These are phyloP conservation scores for Intellagama lesueurii DNA, from an alignment of 2,797 vertebrate genomes.

Conservation along the genomic window DNA sequence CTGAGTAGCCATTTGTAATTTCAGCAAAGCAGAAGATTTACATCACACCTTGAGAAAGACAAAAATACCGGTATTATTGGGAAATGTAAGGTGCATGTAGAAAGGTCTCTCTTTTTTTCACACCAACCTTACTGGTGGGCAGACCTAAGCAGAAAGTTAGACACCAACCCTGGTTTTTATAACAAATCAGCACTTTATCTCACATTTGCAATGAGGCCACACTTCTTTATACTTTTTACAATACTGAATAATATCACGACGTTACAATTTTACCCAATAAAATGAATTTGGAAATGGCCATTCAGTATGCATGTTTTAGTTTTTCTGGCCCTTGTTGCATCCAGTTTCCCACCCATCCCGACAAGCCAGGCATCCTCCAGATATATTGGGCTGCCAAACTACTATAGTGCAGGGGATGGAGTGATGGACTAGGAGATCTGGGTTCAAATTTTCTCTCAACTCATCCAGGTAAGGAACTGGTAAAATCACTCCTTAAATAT, in stretches of 20 bases:
- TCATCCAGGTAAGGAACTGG: too few species aligned
- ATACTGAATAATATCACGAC: too few species aligned
- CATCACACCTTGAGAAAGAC: neutral
- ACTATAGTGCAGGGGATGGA: too few species aligned
- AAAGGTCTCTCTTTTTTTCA: neutral
- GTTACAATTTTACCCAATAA: neutral
- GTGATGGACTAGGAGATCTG: too few species aligned
- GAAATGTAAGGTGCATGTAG: neutral
- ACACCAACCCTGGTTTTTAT: neutral
- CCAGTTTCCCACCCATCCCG: neutral
- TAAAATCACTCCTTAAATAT: too few species aligned
- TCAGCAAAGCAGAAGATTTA: neutral
- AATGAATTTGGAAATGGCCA: neutral
- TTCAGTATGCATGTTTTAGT: neutral
- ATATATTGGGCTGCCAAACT: neutral
- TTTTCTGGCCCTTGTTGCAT: neutral
- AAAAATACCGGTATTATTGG: neutral
- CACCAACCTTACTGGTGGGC: neutral
- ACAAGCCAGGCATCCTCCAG: neutral
- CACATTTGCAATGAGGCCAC: neutral
- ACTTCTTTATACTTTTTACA: neutral
- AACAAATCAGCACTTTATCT: neutral
- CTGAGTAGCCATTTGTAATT: conserved; percentile 8
- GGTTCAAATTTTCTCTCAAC: too few species aligned
- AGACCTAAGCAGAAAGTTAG: neutral